A percentile compares a stretch with the other conserved stretches of the same genome.
These are phyloP conservation scores for Latrodectus elegans DNA, from an alignment of 2,888 invertebrate species.

Conservation along the genomic window DNA sequence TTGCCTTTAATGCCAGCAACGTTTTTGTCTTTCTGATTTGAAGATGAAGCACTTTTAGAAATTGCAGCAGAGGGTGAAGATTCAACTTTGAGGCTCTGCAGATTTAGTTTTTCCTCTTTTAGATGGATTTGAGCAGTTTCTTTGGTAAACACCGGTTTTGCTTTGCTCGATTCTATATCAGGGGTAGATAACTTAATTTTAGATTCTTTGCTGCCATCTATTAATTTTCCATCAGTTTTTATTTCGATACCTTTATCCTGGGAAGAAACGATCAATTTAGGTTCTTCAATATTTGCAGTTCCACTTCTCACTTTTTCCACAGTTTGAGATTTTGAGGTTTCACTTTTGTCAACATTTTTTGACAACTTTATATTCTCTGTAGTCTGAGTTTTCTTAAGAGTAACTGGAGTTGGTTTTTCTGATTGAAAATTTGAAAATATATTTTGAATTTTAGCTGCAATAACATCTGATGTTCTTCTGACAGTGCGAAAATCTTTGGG, in stretches of 20 bases:
- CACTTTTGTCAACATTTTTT: neutral
- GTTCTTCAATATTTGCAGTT: neutral
- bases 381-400: slow-evolving; percentile 15
- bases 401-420: slow-evolving; percentile 25
- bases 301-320: neutral
- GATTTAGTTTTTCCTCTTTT: slow-evolving; percentile 9
- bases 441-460: slow-evolving; percentile 63
- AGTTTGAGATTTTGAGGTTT: neutral
- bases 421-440: slow-evolving; percentile 56
- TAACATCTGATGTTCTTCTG: slow-evolving; percentile 64
- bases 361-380: neutral
- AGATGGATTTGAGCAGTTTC: neutral
- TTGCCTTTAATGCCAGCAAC: slow-evolving; percentile 44
- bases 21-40: slow-evolving; percentile 46
- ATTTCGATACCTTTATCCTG: neutral
- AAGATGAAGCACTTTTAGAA: slow-evolving; percentile 39
- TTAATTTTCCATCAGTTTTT: neutral
- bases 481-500: slow-evolving; percentile 63
- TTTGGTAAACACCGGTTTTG: neutral
- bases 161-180: neutral
- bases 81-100: slow-evolving; percentile 25
- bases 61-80: slow-evolving; percentile 19
- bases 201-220: no score
- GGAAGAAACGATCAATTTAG: no score
- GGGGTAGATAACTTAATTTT: no score